Evolutionary conservation across 2,888 invertebrate genomes (phyloP), one percentile per base, ranked within the genome.

Genomic region (Daptonema setosum): DNA sequence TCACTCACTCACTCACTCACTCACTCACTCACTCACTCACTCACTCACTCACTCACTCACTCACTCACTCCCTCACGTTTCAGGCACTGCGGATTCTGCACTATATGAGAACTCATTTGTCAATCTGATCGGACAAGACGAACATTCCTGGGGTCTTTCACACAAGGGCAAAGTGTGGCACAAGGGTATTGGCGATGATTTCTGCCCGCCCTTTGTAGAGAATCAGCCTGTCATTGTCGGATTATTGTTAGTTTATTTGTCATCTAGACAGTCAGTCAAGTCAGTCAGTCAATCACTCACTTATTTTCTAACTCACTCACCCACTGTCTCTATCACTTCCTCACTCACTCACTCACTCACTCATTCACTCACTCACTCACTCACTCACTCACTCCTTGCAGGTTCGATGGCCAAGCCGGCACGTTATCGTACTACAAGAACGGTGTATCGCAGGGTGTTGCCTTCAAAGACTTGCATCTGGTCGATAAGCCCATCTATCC

Each of bases 101-200:
- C 28, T 29, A 28, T 52, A 82, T 67, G 79, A 78, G 1, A 79
- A 80, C 66, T 76, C 79, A 20, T 83, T 82, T 68, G 78, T 79
- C 29, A 81, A 82, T 68, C 73, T 83, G 64, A 70, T 83, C 29
- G 52, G 52, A n/a, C 80, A 81, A 69, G 80, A 82, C 67, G 75
- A 76, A 52, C 73, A 72, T 24, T 79, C 81, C 54, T 83, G 82
- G 82, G 82, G 81, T 0, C 69, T 83, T 25, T 81, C 81, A 0
- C 82, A 83, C 66, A 82, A 81, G 69, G 83, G 83, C 3, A 65
- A 79, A 8, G 66, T 81, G 1, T 82, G 81, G 80, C 82, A 82
- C 66, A 76, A 76, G 26, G 81, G 81, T 22, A 72, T 76, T 56
- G 78, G 79, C 67, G 72, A 77, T 41, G 73, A 77, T 57, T 82